Base-by-base conservation (phyloP, 2,888 invertebrate genomes). In the Parnassius smintheus region DNA sequence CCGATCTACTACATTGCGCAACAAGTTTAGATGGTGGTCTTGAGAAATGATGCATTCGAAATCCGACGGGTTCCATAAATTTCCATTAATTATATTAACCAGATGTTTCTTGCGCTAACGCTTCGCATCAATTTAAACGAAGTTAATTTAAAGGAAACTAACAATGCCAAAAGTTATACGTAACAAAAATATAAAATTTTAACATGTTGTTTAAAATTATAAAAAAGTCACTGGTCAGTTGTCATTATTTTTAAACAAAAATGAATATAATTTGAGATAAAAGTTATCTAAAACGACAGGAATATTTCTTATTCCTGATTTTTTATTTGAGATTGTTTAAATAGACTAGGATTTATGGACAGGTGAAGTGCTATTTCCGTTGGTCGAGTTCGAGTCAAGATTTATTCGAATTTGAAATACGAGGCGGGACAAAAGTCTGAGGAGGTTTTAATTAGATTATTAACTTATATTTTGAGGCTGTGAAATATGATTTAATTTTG, bases 351-450 rank as follows among this genome's bases (percentile, higher is more conserved):
- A 91, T 91, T 91, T 91, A 91, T 89, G 86, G 81, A 82, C 83
- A 82, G 81, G 76, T 84, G 81, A 85, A 86, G 86, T 86, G 88
- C 85, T 91, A 91, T 91, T 91, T 91, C 90, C 89, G 91, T 87
- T 83, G 78, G 85, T 82, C 83, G 83, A 85, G 82, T 85, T 85
- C 81, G 80, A 82, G 76, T 75, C 70, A 75, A 90, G 91, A 91
- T 91, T 91, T 91, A 91, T 90, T 81, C 77, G 86, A 88, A 85
- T 90, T 87, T 88, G 86, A 84, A 89, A 86, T 88, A 86, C 83
- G 80, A 85, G 77, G 78, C 86, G 80, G 78, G 84, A 88, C 86
- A 82, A 76, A 80, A 87, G 84, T 84, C 80, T 81, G 85, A 85
- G 83, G 78, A 85, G 83, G 86, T 86, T 87, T 89, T 90, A 89